These are phyloP conservation scores for Oreochromis grahami DNA, from an alignment of 2,797 vertebrate species.

Conservation along the genomic window DNA sequence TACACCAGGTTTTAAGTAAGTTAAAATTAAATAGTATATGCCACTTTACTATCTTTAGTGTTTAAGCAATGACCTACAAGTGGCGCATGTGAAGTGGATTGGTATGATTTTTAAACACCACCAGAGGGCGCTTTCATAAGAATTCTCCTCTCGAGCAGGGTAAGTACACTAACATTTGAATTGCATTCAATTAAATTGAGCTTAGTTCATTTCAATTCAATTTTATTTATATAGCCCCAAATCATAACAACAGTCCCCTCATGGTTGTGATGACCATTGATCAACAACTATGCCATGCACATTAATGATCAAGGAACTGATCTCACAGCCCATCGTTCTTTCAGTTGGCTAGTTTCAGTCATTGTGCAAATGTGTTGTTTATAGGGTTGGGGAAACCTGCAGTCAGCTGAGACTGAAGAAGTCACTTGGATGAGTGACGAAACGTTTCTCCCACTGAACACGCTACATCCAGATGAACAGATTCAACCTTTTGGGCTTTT, in stretches of 20 bases:
- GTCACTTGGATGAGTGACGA: neutral
- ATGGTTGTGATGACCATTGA: neutral
- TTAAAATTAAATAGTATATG: neutral
- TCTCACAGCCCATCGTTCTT: neutral
- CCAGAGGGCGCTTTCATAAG: neutral
- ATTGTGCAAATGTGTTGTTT: neutral
- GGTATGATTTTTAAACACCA: neutral
- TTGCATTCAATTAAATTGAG: neutral
- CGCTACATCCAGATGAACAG: neutral
- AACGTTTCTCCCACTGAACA: neutral
- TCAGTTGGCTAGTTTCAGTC: neutral
- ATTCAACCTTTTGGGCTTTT: neutral
- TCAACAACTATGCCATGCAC: neutral
- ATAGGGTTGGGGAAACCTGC: neutral
- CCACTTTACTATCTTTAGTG: neutral
- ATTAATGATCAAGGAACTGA: neutral
- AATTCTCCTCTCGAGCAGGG: neutral
- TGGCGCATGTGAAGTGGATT: neutral
- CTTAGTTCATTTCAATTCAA: neutral
- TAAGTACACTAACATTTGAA: neutral
- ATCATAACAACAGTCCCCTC: neutral
- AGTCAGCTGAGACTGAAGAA: neutral
- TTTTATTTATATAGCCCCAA: neutral
- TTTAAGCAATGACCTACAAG: neutral
- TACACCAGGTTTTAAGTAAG: neutral